Evolutionary conservation across 2,888 invertebrate genomes (phyloP).

Genomic region (Panzeria rudis): DNA sequence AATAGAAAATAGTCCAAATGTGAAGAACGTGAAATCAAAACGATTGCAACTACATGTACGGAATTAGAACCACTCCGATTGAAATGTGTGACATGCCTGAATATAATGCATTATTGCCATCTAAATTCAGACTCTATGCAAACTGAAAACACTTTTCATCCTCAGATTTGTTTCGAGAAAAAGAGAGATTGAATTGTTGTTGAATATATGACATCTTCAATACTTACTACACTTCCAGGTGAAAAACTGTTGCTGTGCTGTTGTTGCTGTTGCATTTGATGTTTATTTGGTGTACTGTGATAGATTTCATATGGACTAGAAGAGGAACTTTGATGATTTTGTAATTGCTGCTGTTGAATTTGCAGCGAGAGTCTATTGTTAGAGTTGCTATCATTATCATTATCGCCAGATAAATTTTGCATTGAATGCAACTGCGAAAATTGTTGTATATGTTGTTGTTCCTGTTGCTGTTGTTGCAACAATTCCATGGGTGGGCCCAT

Average conservation of each 20-base stretch:
- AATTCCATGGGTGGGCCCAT: slow-evolving; percentile 80
- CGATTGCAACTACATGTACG: no score
- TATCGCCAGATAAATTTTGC: slow-evolving; percentile 43
- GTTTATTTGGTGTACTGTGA: slow-evolving; percentile 83
- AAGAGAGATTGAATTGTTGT: no score
- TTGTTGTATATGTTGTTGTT: slow-evolving; percentile 74
- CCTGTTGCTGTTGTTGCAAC: slow-evolving; percentile 79
- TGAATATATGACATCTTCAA: not conserved
- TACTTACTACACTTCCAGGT: slow-evolving; percentile 86
- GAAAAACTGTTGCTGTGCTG: slow-evolving; percentile 85
- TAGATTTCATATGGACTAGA: slow-evolving; percentile 83
- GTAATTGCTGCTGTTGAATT: slow-evolving; percentile 75
- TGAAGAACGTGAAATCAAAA: no score
- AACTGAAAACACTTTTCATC: no score
- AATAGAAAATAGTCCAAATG: no score
- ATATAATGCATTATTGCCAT: no score
- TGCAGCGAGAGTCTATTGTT: slow-evolving; percentile 60
- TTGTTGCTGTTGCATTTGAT: slow-evolving; percentile 74
- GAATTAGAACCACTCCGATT: no score
- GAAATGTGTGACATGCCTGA: slow-evolving; percentile 53
- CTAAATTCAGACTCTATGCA: no score
- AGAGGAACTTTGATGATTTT: slow-evolving; percentile 79
- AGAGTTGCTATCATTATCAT: slow-evolving; percentile 42
- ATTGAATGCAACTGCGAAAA: slow-evolving; percentile 71
- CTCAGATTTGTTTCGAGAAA: not conserved